Evolutionary conservation across 1,140 invertebrate species (phyloP), one percentile per base, ranked within the genome.

Genomic region (Chlorops oryzae): DNA sequence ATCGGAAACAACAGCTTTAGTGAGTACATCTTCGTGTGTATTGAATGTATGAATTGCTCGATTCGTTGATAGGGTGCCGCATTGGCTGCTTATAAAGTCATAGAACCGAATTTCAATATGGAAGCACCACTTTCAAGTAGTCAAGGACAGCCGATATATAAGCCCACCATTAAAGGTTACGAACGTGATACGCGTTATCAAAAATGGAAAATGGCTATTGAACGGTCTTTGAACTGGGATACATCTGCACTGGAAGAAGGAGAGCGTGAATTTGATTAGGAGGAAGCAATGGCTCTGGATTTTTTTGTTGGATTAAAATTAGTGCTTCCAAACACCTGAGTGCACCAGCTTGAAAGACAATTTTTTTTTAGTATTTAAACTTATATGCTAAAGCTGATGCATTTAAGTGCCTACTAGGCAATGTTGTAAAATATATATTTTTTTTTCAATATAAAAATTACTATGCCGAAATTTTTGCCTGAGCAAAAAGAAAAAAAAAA

Each of bases 201-300:
- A 27, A 82, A 84, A 52, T 93, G 90, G 90, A 91, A 90, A 72
- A 84, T 86, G 79, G 89, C 88, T 2, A 80, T 93, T 1, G 80
- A 88, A 53, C 75, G 87, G 38, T 88, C 85, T 6, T 76, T 90
- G 52, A 82, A 83, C 38, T 93, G 90, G 90, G 86, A 88, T 35
- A 65, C 67, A 0, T 69, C 65, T 12, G 42, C 62, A 0, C 50
- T 65, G 4, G 37, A 52, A 2, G 58, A 62, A 2, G 62, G 62
- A 35, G 62, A 64, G 21, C 62, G 62, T 5, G 56, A 62, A n/a
- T n/a, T n/a, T n/a, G n/a, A n/a, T n/a, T n/a, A n/a, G n/a, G n/a
- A n/a, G n/a, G n/a, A n/a, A n/a, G n/a, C n/a, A n/a, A n/a, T n/a
- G n/a, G n/a, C n/a, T n/a, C n/a, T n/a, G n/a, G n/a, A n/a, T n/a